A percentile compares a stretch with the other conserved stretches of the same genome.
Evolutionary conservation across 2,888 invertebrate genomes (phyloP).

Genomic region (Orthosia incerta): DNA sequence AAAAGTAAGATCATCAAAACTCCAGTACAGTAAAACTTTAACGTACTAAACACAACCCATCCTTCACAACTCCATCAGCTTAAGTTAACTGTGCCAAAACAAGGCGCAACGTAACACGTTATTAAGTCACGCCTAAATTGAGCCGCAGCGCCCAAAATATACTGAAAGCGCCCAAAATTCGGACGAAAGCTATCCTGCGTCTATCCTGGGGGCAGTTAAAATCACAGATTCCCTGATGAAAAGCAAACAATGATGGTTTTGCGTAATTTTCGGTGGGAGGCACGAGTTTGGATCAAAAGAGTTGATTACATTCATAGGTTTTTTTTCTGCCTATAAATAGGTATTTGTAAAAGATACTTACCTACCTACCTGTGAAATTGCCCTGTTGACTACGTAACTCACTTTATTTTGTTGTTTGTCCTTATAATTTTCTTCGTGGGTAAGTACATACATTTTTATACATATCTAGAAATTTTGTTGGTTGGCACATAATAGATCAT

Average conservation of each 20-base stretch:
- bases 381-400: too few relatives aligned
- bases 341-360: too few relatives aligned
- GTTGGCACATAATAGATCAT: too few relatives aligned
- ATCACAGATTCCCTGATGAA: conserved; percentile 81
- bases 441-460: too few relatives aligned
- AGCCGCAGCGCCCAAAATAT: conserved; percentile 46
- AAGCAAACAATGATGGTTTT: conserved; percentile 70
- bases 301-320: background rate
- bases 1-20: background rate
- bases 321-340: too few relatives aligned
- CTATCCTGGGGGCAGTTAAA: conserved; percentile 70
- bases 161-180: conserved; percentile 52
- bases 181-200: conserved; percentile 34
- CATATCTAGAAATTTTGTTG: too few relatives aligned
- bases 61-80: conserved; percentile 55
- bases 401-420: too few relatives aligned
- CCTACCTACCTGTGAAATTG: too few relatives aligned
- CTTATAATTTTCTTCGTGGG: too few relatives aligned
- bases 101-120: conserved; percentile 59
- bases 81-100: conserved; percentile 60
- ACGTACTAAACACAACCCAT: conserved; percentile 4
- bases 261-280: conserved; percentile 39
- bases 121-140: conserved; percentile 64
- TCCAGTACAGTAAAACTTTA: conserved; percentile 4
- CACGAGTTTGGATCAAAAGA: conserved; percentile 23